phyloP scores from a whole-genome alignment of 2,113 vertebrate genomes.

The Megaptera novaeangliae region DNA sequence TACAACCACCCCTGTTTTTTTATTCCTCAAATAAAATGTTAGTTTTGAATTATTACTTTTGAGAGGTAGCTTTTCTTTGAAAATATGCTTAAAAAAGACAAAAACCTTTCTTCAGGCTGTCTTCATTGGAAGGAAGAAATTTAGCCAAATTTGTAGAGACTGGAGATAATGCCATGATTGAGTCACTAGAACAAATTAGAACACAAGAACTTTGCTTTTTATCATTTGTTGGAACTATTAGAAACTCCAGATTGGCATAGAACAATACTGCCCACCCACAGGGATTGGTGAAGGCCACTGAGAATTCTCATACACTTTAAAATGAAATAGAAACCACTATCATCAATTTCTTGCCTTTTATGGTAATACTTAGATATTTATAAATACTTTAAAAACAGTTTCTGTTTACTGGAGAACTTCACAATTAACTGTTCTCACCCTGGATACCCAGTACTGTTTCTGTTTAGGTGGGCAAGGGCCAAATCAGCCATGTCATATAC shows the following conservation, averaged over 20 bases:
- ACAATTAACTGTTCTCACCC: background rate
- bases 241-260: background rate
- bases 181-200: background rate
- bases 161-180: background rate
- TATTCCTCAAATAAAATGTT: background rate
- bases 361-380: background rate
- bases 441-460: background rate
- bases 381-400: background rate
- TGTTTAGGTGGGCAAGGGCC: background rate
- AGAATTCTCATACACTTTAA: background rate
- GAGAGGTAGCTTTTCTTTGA: slow-evolving; percentile 2
- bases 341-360: background rate
- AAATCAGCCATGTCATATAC: background rate
- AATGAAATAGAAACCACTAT: background rate
- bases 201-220: background rate
- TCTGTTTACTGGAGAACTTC: background rate
- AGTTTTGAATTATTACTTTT: slow-evolving; percentile 26
- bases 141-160: background rate
- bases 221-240: background rate
- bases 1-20: background rate
- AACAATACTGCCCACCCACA: background rate
- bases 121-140: background rate
- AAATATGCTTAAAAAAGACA: background rate
- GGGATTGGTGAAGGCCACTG: background rate
- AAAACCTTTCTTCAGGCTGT: background rate